Evolutionary conservation across 2,888 invertebrate species (phyloP).

Genomic region (Urechis unicinctus): DNA sequence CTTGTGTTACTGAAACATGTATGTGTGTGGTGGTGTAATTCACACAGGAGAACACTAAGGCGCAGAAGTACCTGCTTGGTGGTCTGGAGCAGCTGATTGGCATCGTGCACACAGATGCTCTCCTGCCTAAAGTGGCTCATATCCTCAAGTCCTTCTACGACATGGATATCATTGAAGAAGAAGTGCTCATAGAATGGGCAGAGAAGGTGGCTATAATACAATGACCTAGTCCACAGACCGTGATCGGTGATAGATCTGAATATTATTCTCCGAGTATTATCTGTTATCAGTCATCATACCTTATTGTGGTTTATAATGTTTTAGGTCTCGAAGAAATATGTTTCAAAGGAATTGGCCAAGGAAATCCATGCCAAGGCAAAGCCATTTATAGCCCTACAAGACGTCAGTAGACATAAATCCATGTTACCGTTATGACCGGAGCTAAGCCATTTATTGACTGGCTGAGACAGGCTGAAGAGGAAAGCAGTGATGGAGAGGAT

Average conservation of each 20-base stretch:
- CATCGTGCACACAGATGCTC: constrained; percentile 64
- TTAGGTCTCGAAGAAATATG: constrained; percentile 73
- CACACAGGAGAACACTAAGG: constrained; percentile 50
- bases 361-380: constrained; percentile 88
- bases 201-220: constrained; percentile 63
- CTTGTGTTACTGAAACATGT: no score
- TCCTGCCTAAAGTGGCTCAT: constrained; percentile 82
- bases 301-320: background rate
- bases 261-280: background rate
- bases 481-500: constrained; percentile 70
- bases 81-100: constrained; percentile 87
- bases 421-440: no score
- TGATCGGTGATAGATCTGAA: background rate
- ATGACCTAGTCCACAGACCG: background rate
- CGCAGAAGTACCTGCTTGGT: constrained; percentile 76
- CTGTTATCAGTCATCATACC: background rate
- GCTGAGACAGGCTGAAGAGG: constrained; percentile 90
- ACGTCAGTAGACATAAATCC: no score
- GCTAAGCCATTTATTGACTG: constrained; percentile 93
- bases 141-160: constrained; percentile 91
- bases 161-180: constrained; percentile 88
- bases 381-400: no score
- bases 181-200: constrained; percentile 89
- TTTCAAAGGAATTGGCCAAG: constrained; percentile 70
- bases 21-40: no score